A percentile compares a stretch with the other conserved stretches of the same genome.
phyloP scores from a whole-genome alignment of 1,140 invertebrate species.

The Lordiphosa mommai region DNA sequence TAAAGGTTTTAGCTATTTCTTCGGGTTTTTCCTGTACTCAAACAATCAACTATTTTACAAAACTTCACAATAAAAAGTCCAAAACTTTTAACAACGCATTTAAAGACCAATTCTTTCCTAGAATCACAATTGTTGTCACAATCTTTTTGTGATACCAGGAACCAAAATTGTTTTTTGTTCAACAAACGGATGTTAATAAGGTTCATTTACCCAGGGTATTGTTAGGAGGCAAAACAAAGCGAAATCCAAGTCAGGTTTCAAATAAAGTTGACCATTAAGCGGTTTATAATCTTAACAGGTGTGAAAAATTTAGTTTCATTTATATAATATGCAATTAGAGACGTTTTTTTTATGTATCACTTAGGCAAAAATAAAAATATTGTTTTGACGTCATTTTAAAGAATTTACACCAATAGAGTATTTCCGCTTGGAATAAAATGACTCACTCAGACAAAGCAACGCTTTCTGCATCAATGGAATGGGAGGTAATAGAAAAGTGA shows the following conservation, averaged over 20 bases:
- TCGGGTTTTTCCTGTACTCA: too few relatives aligned
- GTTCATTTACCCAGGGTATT: conserved; percentile 27
- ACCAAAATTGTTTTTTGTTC: neutral
- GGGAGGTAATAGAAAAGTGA: conserved; percentile 1
- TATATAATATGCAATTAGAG: conserved; percentile 28
- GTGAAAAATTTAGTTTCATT: conserved; percentile 39
- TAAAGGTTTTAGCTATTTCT: too few relatives aligned
- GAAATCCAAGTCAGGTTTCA: conserved; percentile 15
- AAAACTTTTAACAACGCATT: too few relatives aligned
- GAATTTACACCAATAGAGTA: conserved; percentile 10
- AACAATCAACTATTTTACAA: too few relatives aligned
- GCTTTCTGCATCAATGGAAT: conserved; percentile 20
- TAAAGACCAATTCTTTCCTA: neutral
- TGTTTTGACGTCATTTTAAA: conserved; percentile 12
- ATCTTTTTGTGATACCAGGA: conserved; percentile 16
- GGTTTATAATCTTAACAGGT: conserved; percentile 36
- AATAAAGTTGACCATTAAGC: conserved; percentile 33
- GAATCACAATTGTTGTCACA: neutral
- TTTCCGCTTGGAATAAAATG: conserved; percentile 27
- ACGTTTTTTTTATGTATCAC: neutral
- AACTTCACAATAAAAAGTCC: too few relatives aligned
- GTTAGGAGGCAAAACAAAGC: neutral
- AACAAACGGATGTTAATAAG: conserved; percentile 14
- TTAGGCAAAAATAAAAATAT: conserved; percentile 8
- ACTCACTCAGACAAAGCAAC: conserved; percentile 30